Percentiles rank a stretch among this genome's conserved stretches.
phyloP scores from a whole-genome alignment of 2,888 invertebrate species.

The Allophyes oxyacanthae region DNA sequence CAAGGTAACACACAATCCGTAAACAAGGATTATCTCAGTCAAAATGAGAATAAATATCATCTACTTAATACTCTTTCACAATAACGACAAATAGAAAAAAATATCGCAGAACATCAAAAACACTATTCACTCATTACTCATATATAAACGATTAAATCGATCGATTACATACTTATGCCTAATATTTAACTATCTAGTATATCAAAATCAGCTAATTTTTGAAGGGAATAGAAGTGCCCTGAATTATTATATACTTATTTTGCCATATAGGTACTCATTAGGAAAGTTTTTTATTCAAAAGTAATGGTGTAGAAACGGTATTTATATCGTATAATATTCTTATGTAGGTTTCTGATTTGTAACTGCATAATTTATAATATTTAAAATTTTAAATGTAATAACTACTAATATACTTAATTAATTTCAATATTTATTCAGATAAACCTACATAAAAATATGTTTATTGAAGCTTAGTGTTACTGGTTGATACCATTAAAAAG shows the following conservation, averaged over 20 bases:
- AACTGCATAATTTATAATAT: slow-evolving; percentile 17
- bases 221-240: slow-evolving; percentile 63
- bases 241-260: slow-evolving; percentile 54
- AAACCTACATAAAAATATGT: slow-evolving; percentile 55
- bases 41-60: slow-evolving; percentile 70
- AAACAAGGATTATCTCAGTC: slow-evolving; percentile 75
- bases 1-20: slow-evolving; percentile 76
- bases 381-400: slow-evolving; percentile 16
- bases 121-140: slow-evolving; percentile 53
- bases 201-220: slow-evolving; percentile 62
- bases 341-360: slow-evolving; percentile 43
- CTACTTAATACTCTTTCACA: slow-evolving; percentile 57
- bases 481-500: slow-evolving; percentile 24
- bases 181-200: slow-evolving; percentile 60
- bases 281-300: slow-evolving; percentile 35
- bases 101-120: slow-evolving; percentile 66
- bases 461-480: slow-evolving; percentile 37
- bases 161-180: slow-evolving; percentile 57
- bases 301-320: slow-evolving; percentile 34
- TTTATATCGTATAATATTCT: slow-evolving; percentile 21
- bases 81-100: slow-evolving; percentile 60
- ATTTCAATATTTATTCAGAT: slow-evolving; percentile 32
- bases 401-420: slow-evolving; percentile 33
- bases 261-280: slow-evolving; percentile 49
- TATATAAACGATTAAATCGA: slow-evolving; percentile 67